phyloP scores from a whole-genome alignment of 2,113 vertebrate genomes.

The Sturnira hondurensis region DNA sequence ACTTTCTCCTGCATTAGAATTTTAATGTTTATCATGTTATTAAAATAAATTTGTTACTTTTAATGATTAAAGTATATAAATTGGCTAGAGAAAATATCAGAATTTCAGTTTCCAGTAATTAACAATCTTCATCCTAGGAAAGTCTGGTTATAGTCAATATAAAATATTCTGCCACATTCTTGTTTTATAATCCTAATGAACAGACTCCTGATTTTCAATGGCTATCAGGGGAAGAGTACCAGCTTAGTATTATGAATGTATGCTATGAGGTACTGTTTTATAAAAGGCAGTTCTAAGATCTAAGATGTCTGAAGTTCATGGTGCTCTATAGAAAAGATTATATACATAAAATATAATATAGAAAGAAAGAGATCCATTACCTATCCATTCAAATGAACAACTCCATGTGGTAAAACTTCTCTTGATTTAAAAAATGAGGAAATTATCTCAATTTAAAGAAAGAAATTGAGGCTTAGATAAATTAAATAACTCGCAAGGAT shows the following conservation, averaged over 20 bases:
- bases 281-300: background rate
- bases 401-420: background rate
- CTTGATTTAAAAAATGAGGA: slow-evolving; percentile 27
- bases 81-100: background rate
- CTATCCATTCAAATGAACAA: background rate
- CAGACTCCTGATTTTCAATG: background rate
- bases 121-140: background rate
- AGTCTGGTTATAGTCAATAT: background rate
- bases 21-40: background rate
- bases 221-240: background rate
- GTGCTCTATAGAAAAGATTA: background rate
- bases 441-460: slow-evolving; percentile 4
- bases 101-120: background rate
- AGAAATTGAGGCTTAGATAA: background rate
- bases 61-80: background rate
- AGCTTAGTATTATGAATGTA: background rate
- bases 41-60: slow-evolving; percentile 7
- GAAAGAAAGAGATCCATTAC: background rate
- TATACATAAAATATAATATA: background rate
- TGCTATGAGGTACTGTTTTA: background rate
- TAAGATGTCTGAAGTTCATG: background rate
- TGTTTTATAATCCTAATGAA: background rate
- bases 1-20: slow-evolving; percentile 1
- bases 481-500: background rate
- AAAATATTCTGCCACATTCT: background rate